phyloP scores from a whole-genome alignment of 2,113 vertebrate genomes.

The Tupaia chinensis region DNA sequence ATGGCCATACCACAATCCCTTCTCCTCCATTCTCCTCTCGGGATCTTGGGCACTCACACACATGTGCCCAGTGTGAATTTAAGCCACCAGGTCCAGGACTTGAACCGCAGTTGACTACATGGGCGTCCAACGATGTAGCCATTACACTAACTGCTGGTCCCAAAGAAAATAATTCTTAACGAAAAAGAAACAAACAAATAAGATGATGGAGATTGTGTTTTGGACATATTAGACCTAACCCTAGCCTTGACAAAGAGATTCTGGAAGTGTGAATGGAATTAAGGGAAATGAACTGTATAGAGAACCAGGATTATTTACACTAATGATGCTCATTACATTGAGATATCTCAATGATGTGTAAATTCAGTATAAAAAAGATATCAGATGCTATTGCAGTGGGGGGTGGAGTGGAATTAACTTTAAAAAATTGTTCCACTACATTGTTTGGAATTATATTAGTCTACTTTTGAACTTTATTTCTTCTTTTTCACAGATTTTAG shows the following conservation, averaged over 20 bases:
- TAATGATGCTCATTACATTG: neutral
- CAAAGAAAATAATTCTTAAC: neutral
- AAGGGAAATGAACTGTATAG: neutral
- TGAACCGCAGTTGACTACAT: too few relatives aligned
- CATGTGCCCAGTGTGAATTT: too few relatives aligned
- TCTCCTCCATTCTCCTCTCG: too few relatives aligned
- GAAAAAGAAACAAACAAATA: neutral
- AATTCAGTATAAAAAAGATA: neutral
- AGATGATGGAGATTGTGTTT: neutral
- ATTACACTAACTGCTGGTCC: too few relatives aligned
- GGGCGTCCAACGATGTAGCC: too few relatives aligned
- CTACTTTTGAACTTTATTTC: neutral
- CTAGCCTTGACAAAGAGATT: neutral
- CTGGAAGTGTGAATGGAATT: neutral
- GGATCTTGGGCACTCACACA: too few relatives aligned
- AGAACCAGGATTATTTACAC: neutral
- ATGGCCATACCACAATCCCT: too few relatives aligned
- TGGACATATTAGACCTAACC: neutral
- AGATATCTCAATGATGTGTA: neutral
- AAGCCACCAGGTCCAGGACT: too few relatives aligned
- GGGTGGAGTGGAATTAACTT: neutral
- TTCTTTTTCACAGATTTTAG: neutral
- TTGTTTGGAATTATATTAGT: neutral
- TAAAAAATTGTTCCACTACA: neutral
- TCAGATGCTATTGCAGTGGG: neutral